Conservation (phyloP, 2,888 invertebrate genomes). For the Sisyra nigra region DNA sequence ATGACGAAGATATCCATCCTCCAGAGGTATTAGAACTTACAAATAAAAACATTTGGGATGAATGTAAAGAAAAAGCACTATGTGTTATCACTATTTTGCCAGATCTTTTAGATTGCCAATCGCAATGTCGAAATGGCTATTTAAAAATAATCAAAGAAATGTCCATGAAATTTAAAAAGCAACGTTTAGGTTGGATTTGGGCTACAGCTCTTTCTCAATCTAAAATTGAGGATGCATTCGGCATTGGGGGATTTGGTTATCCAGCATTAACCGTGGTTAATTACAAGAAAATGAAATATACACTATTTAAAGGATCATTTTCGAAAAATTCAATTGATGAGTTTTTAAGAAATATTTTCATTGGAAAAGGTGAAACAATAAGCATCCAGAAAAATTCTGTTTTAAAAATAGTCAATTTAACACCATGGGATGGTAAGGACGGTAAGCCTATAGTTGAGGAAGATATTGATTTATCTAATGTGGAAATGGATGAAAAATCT, state of each 20-base stretch:
- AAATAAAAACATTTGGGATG: conserved; percentile 54
- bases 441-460: conserved; percentile 73
- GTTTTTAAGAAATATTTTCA: conserved; percentile 82
- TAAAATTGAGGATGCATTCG: conserved; percentile 73
- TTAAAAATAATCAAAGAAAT: conserved; percentile 52
- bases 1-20: conserved; percentile 72
- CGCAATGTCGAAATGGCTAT: conserved; percentile 81
- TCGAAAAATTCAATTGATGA: conserved; percentile 89
- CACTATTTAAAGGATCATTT: conserved; percentile 84
- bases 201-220: conserved; percentile 77
- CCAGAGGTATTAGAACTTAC: conserved; percentile 60
- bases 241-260: conserved; percentile 96
- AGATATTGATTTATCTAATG: conserved; percentile 82
- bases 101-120: conserved; percentile 90
- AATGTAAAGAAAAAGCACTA: conserved; percentile 42
- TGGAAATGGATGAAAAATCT: conserved; percentile 51
- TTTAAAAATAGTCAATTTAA: conserved; percentile 48
- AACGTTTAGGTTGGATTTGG: conserved; percentile 97
- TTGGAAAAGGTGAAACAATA: conserved; percentile 74
- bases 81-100: conserved; percentile 88
- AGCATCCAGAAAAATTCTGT: conserved; percentile 69
- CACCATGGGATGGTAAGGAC: conserved; percentile 92
- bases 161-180: conserved; percentile 85
- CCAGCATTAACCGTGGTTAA: conserved; percentile 97
- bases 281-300: conserved; percentile 92